These are phyloP conservation scores for Zeuzera pyrina DNA, from an alignment of 2,888 invertebrate species.

Conservation along the genomic window DNA sequence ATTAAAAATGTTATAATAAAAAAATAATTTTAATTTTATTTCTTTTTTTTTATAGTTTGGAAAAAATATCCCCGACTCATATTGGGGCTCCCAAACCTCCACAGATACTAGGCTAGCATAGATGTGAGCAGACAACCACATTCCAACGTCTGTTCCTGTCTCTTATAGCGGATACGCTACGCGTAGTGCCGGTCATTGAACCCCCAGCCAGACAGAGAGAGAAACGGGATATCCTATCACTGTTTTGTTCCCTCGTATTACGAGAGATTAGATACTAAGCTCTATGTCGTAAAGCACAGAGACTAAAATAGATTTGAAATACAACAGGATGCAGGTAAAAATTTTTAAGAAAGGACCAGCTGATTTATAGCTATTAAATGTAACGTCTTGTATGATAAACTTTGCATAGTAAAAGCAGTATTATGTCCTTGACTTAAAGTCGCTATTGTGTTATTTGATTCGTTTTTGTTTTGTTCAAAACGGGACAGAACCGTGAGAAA, in stretches of 20 bases:
- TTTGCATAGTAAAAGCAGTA: slow-evolving; percentile 14
- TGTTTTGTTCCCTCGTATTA: slow-evolving; percentile 22
- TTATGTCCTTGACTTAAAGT: slow-evolving; percentile 12
- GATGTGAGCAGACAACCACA: slow-evolving; percentile 32
- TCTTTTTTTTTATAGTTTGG: too few relatives aligned
- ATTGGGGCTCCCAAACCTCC: slow-evolving; percentile 48
- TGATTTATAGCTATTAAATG: slow-evolving; percentile 23
- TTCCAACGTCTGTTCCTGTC: slow-evolving; percentile 38
- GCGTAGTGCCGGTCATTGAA: slow-evolving; percentile 44
- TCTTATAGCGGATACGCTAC: slow-evolving; percentile 29
- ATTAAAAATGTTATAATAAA: too few relatives aligned
- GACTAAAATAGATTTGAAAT: background rate
- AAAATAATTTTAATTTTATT: too few relatives aligned
- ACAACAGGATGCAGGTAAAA: slow-evolving; percentile 7
- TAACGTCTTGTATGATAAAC: slow-evolving; percentile 22
- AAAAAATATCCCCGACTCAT: too few relatives aligned
- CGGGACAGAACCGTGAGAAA: slow-evolving; percentile 64
- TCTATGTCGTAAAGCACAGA: background rate
- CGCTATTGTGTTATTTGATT: slow-evolving; percentile 14
- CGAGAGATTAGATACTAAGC: background rate
- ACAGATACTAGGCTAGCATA: slow-evolving; percentile 51
- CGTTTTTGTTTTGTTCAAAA: slow-evolving; percentile 46
- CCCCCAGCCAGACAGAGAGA: slow-evolving; percentile 37
- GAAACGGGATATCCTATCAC: slow-evolving; percentile 46
- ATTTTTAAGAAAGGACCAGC: slow-evolving; percentile 1